Percentiles rank a stretch among this genome's conserved stretches.
phyloP scores from a whole-genome alignment of 2,888 invertebrate genomes.

The Drosophila flavopinicola region DNA sequence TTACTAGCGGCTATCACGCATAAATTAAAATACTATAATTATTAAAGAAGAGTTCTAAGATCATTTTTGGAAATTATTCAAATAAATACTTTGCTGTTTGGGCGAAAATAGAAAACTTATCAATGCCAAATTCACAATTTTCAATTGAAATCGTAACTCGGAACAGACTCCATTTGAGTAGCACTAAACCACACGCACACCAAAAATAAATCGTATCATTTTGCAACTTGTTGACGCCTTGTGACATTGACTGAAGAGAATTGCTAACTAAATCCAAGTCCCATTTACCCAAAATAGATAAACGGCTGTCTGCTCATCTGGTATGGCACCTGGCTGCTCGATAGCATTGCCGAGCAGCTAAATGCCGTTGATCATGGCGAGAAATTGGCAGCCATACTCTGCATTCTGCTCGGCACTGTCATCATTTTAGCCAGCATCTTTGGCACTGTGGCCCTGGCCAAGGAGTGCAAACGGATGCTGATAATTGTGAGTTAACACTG shows the following conservation, averaged over 20 bases:
- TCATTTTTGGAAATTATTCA: too few species aligned
- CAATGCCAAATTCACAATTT: background rate
- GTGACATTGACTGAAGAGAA: constrained; percentile 46
- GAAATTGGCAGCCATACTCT: constrained; percentile 64
- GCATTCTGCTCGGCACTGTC: constrained; percentile 71
- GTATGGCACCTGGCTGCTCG: constrained; percentile 77
- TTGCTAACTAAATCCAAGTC: constrained; percentile 13
- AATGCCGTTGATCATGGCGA: constrained; percentile 73
- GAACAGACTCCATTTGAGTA: background rate
- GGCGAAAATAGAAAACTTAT: too few species aligned
- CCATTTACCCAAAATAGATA: constrained; percentile 54
- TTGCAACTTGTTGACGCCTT: constrained; percentile 1
- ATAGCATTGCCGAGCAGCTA: constrained; percentile 52
- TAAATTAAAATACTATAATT: too few species aligned
- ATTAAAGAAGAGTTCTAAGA: too few species aligned
- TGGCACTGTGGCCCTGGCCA: constrained; percentile 59
- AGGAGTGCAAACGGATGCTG: constrained; percentile 69
- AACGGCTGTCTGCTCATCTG: constrained; percentile 71
- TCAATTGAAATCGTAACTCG: background rate
- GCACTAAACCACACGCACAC: background rate
- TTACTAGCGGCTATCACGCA: too few species aligned
- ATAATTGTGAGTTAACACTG: constrained; percentile 65
- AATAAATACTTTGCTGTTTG: too few species aligned
- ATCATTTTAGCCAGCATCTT: constrained; percentile 66
- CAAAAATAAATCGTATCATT: constrained; percentile 26